Base-by-base conservation (phyloP, 2,888 invertebrate species). In the Ectropis crepuscularia region DNA sequence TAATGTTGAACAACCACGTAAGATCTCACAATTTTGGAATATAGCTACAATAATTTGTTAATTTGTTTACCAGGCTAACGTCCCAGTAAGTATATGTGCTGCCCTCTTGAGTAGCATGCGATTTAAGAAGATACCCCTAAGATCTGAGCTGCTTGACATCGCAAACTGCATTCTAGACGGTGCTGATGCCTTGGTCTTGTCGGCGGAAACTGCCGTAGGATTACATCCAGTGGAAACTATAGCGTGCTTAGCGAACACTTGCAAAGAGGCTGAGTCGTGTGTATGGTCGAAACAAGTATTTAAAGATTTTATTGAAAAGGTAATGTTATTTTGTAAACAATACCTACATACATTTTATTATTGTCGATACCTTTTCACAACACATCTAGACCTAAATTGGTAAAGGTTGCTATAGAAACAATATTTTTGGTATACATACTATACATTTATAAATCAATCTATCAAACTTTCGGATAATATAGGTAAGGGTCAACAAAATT, bases 101-200 rank as follows among this genome's bases (percentile, higher is more conserved):
- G 85, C 90, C 12, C 74, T 91, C 5, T 68, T 92, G 6, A 84
- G 76, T 65, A 89, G 86, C 57, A 92, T 92, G 92, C 76, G 86
- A 8, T 71, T 69, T 9, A 83, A 81, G 41, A 81, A 78, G 63
- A 72, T 87, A 45, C 87, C 92, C 0, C 75, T 89, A 1, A 87
- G 95, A 76, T 94, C 96, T 2, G 96, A 96, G 81, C 88, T 95
- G 10, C 93, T 95, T 38, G 95, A 96, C 73, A 94, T 96, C 6
- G 95, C 95, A 46, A 96, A 96, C 79, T 96, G 96, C 55, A 94
- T 97, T 28, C 82, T 96, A 12, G 96, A 96, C 74, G 96, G 96
- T 12, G 95, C 94, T 51, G 96, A 96, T 78, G 94, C 94, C 72
- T 90, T 96, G 62, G 94, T 95, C 85, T 87, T 96, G 50, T 94